phyloP scores from a whole-genome alignment of 2,797 vertebrate species.

The Pseudochaenichthys georgianus region DNA sequence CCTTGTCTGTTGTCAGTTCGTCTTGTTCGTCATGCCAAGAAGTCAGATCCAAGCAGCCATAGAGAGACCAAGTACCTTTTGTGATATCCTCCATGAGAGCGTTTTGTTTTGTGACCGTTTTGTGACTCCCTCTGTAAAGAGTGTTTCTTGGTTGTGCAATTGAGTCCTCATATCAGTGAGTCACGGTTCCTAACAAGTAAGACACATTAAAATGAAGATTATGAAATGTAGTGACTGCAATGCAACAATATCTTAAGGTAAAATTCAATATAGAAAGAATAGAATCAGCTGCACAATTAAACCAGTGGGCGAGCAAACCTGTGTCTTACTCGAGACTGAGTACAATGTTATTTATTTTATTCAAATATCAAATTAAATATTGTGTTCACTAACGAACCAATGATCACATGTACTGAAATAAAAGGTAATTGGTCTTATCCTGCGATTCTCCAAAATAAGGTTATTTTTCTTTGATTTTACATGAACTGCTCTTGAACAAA shows the following conservation, averaged over 20 bases:
- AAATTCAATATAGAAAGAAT: constrained; percentile 13
- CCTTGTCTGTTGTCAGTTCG: too few relatives aligned
- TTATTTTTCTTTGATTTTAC: neutral
- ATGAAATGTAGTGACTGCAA: neutral
- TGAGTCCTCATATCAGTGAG: too few relatives aligned
- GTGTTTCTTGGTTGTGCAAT: too few relatives aligned
- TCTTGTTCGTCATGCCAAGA: too few relatives aligned
- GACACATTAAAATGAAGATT: neutral
- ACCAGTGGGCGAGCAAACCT: constrained; percentile 9
- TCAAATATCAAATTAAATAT: neutral
- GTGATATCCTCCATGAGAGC: too few relatives aligned
- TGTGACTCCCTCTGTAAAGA: too few relatives aligned
- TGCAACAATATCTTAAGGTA: neutral
- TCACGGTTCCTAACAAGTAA: neutral
- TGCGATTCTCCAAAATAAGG: neutral
- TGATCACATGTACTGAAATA: neutral
- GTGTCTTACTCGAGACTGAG: constrained; percentile 16
- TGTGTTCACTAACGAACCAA: constrained; percentile 2
- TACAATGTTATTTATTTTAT: neutral
- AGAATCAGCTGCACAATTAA: constrained; percentile 40
- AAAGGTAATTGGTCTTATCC: constrained; percentile 21
- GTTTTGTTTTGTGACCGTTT: too few relatives aligned
- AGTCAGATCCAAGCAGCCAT: too few relatives aligned
- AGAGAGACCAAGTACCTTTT: too few relatives aligned
- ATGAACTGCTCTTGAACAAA: neutral